These are phyloP conservation scores for Todus mexicanus DNA, from an alignment of 2,797 vertebrate species.

Conservation along the genomic window DNA sequence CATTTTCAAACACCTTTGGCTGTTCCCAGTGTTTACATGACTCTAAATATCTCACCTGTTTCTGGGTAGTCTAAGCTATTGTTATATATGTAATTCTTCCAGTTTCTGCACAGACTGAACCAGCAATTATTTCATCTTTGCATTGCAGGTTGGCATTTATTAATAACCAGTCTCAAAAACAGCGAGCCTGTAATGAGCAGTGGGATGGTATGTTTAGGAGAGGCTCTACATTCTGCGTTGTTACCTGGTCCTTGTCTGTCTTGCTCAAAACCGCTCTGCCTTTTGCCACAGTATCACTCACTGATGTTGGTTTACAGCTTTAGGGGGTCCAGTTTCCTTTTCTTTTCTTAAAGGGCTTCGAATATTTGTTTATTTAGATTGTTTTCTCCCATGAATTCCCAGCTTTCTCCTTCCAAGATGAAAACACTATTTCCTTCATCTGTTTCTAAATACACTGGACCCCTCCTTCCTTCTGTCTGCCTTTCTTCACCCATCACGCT, in stretches of 20 bases:
- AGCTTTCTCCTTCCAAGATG: neutral
- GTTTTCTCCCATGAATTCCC: neutral
- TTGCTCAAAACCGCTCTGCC: neutral
- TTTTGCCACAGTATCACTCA: neutral
- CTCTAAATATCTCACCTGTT: neutral
- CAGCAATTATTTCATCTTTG: neutral
- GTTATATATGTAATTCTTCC: neutral
- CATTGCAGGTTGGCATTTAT: neutral
- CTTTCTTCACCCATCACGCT: neutral
- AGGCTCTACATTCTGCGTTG: neutral
- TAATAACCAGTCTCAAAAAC: neutral
- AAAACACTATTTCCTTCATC: neutral
- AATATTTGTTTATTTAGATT: neutral
- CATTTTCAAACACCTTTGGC: neutral
- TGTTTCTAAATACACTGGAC: neutral
- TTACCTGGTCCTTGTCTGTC: neutral
- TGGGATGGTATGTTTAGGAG: neutral
- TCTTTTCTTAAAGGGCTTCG: neutral
- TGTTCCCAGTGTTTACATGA: neutral
- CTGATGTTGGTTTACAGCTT: neutral
- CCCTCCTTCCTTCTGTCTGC: neutral
- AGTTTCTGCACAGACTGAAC: neutral
- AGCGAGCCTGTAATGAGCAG: neutral
- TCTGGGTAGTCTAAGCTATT: neutral
- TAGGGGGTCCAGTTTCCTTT: neutral